These are phyloP conservation scores for Athalia circularis DNA, from an alignment of 2,888 invertebrate species.

Conservation along the genomic window DNA sequence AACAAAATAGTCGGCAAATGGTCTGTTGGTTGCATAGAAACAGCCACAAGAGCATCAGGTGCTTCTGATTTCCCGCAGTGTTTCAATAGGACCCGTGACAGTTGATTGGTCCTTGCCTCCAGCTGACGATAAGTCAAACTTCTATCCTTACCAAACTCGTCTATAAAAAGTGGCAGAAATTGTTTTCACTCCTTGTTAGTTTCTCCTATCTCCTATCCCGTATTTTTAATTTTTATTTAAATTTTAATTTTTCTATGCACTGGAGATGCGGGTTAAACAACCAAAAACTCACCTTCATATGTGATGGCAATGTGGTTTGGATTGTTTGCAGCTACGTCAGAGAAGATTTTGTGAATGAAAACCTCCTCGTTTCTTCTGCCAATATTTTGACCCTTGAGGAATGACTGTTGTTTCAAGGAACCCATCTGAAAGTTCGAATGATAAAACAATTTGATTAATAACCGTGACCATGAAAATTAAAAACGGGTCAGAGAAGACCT, in stretches of 20 bases:
- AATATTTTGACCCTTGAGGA: slow-evolving; percentile 75
- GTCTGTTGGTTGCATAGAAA: slow-evolving; percentile 87
- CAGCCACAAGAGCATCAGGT: slow-evolving; percentile 84
- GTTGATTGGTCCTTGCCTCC: slow-evolving; percentile 77
- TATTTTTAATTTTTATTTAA: neutral
- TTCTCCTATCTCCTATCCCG: too few relatives aligned
- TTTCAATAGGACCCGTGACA: slow-evolving; percentile 77
- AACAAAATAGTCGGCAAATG: slow-evolving; percentile 81
- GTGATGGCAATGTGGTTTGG: slow-evolving; percentile 79
- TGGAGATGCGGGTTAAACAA: neutral
- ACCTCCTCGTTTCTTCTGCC: slow-evolving; percentile 62
- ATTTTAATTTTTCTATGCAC: neutral
- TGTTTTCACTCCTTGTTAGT: neutral
- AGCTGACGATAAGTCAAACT: slow-evolving; percentile 77
- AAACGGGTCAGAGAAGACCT: neutral
- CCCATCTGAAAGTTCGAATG: slow-evolving; percentile 78
- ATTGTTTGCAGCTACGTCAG: slow-evolving; percentile 76
- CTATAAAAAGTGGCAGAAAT: slow-evolving; percentile 52
- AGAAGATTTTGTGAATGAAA: slow-evolving; percentile 78
- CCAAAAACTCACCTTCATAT: slow-evolving; percentile 76
- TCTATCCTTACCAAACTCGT: slow-evolving; percentile 60
- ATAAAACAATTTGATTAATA: neutral
- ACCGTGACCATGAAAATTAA: neutral
- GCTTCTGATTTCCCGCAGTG: slow-evolving; percentile 74
- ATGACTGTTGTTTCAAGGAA: slow-evolving; percentile 84